phyloP scores from a whole-genome alignment of 2,797 vertebrate species.

The Alcedo quadribrachys region DNA sequence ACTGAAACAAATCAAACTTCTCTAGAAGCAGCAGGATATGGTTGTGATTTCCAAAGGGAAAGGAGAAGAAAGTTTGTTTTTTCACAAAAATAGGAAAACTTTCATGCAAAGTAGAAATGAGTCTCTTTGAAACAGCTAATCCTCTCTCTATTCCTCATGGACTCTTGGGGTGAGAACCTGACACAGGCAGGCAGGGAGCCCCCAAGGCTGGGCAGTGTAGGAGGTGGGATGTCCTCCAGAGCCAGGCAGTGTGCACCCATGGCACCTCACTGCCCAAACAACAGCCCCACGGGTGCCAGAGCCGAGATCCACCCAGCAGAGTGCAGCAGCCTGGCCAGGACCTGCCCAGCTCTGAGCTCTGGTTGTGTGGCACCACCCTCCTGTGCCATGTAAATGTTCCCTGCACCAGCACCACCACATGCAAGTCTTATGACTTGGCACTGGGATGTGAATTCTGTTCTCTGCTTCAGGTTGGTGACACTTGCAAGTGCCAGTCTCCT shows the following conservation, averaged over 20 bases:
- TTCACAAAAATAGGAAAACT: not conserved
- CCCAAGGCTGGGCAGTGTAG: too few relatives aligned
- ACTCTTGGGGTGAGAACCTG: fast-evolving
- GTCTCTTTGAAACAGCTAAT: not conserved
- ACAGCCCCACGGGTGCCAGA: not conserved
- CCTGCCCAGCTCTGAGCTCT: not conserved
- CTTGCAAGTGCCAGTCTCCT: not conserved
- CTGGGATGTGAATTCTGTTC: not conserved
- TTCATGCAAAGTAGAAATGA: not conserved
- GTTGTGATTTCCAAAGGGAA: not conserved
- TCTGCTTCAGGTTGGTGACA: not conserved
- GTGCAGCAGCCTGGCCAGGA: not conserved
- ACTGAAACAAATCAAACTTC: not conserved
- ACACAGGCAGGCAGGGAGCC: not conserved
- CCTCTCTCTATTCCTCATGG: not conserved
- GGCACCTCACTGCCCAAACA: not conserved
- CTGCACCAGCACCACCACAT: not conserved
- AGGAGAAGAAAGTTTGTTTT: not conserved
- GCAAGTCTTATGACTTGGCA: not conserved
- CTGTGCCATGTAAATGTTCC: not conserved
- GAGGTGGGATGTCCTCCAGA: not conserved
- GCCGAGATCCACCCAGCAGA: not conserved
- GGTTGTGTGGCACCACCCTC: not conserved
- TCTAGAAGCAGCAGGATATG: not conserved
- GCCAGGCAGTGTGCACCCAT: fast-evolving